Evolutionary conservation across 2,797 vertebrate genomes (phyloP).

Genomic region (Intellagama lesueurii): DNA sequence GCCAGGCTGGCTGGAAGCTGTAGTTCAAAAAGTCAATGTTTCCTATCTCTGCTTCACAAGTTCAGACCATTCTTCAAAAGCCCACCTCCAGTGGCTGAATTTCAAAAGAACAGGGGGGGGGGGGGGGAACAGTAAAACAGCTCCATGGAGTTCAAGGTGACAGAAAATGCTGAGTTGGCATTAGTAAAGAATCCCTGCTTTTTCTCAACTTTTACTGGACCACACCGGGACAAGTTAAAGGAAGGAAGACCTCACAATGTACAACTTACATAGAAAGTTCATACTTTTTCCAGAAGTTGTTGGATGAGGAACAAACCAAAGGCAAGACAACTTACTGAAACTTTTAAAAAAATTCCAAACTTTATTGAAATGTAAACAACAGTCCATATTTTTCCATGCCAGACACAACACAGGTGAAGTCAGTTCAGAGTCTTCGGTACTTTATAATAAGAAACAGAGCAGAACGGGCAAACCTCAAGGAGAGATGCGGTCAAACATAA

Average conservation of each 20-base stretch:
- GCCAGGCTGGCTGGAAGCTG: too few relatives aligned
- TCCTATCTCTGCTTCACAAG: too few relatives aligned
- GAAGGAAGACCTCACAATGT: too few relatives aligned
- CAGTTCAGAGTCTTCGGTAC: conserved; percentile 10
- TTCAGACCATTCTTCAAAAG: not conserved
- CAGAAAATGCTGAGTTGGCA: not conserved
- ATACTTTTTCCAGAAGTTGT: not conserved
- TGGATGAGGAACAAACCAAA: not conserved
- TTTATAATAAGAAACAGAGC: not conserved
- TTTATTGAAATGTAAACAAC: conserved; percentile 51
- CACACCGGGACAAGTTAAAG: not conserved
- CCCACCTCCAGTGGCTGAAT: not conserved
- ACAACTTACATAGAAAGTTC: not conserved
- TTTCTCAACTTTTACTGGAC: not conserved
- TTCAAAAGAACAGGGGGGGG: not conserved
- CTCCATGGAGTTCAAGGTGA: not conserved
- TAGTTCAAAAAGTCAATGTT: too few relatives aligned
- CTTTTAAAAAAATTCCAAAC: conserved; percentile 28
- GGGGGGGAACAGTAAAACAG: not conserved
- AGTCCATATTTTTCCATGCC: not conserved
- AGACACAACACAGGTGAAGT: not conserved
- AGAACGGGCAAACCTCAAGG: not conserved
- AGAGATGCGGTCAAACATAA: not conserved
- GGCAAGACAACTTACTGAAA: not conserved
- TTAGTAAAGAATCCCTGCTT: not conserved